phyloP scores from a whole-genome alignment of 1,140 invertebrate species.

The Drosophila prosaltans region DNA sequence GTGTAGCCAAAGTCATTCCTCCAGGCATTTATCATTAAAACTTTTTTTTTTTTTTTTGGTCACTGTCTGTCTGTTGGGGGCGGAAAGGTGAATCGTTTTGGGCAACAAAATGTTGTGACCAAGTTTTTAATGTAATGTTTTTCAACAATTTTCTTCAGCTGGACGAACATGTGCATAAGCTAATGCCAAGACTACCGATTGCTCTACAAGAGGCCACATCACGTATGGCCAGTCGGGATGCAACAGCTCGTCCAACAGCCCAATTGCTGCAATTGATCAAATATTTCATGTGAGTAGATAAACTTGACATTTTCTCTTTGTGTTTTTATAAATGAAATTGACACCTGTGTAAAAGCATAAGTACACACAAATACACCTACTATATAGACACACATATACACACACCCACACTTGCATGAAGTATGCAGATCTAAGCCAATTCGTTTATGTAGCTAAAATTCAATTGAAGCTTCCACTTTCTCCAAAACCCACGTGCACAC shows the following conservation, averaged over 20 bases:
- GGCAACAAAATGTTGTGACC: slow-evolving; percentile 52
- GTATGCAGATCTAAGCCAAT: slow-evolving; percentile 56
- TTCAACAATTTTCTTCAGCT: slow-evolving; percentile 85
- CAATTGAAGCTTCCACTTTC: slow-evolving; percentile 69
- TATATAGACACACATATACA: not conserved
- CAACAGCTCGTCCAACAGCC: slow-evolving; percentile 91
- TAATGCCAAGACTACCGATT: slow-evolving; percentile 91
- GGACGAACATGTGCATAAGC: slow-evolving; percentile 90
- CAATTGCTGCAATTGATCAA: slow-evolving; percentile 94
- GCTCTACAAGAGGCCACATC: slow-evolving; percentile 94
- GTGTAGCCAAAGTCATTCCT: too few species aligned
- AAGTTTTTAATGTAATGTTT: slow-evolving; percentile 39
- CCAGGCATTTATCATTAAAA: slow-evolving; percentile 70
- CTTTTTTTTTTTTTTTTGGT: slow-evolving; percentile 40
- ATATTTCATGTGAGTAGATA: slow-evolving; percentile 91
- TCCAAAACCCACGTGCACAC: slow-evolving; percentile 43
- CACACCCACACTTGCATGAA: slow-evolving; percentile 27
- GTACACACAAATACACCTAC: slow-evolving; percentile 40
- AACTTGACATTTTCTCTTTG: slow-evolving; percentile 68
- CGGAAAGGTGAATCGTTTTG: slow-evolving; percentile 44
- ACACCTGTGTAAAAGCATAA: slow-evolving; percentile 57
- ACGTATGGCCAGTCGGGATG: slow-evolving; percentile 91
- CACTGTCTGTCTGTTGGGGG: slow-evolving; percentile 16
- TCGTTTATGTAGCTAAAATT: slow-evolving; percentile 72
- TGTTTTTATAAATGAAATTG: slow-evolving; percentile 72